Evolutionary conservation across 2,113 vertebrate genomes (phyloP), one percentile per base, ranked within the genome.

Genomic region (Furnarius figulus): DNA sequence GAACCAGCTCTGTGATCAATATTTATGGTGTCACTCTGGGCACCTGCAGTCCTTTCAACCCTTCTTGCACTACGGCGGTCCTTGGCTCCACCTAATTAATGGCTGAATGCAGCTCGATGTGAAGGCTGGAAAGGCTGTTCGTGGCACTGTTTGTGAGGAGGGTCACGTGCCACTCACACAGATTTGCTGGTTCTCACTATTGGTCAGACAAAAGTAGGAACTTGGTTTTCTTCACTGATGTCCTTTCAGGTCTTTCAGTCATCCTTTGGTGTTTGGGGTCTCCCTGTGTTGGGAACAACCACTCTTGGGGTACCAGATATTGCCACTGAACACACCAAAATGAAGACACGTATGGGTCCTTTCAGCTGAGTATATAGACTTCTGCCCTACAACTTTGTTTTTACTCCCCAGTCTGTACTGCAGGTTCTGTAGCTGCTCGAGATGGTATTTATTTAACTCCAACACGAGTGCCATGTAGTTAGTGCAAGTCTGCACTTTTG

Each of bases 1-100:
- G 80, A 95, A 78, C 3, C 18, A 85, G 73, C 40, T 3, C 76
- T 76, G 62, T 68, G 88, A 92, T 97, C 96, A 91, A 62, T 96
- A 93, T 96, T 96, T 93, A 87, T 94, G 92, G 90, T 93, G 73
- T 90, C 12, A 9, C 56, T 87, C 40, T 56, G 86, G 88, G 70
- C 88, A 90, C 66, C 88, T 92, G 90, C 85, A 72, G 46, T 65
- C 93, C 56, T 78, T 90, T 40, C 68, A 72, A 3, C 65, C 76
- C 55, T 61, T 81, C 74, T 39, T 89, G 65, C 63, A 19, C 61
- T 59, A 17, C 5, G 84, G 88, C 87, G 53, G 25, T 70, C 93
- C 92, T 55, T 61, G 78, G 78, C 30, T 70, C 2, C 12, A 84
- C 40, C 61, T 84, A 62, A 75, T 68, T 93, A 61, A 25, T 65